Evolutionary conservation across 2,888 invertebrate genomes (phyloP).

Genomic region (Euzophera pinguis): DNA sequence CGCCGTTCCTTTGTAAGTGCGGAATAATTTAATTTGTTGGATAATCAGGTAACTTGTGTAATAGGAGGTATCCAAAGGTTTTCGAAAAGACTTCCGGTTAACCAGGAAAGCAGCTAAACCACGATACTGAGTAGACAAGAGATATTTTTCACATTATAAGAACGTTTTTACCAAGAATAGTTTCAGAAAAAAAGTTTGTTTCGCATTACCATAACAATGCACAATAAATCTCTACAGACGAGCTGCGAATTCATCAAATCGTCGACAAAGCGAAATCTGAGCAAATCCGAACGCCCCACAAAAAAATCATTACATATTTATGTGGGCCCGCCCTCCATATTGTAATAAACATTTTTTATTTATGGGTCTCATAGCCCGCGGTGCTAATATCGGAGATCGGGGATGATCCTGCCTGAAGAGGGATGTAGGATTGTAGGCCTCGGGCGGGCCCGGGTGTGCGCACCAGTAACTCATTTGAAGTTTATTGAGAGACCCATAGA

Average conservation of each 20-base stretch:
- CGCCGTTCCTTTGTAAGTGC: too few relatives aligned
- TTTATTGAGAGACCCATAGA: constrained; percentile 57
- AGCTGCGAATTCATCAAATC: constrained; percentile 13
- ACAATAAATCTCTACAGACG: constrained; percentile 10
- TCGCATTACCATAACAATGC: constrained; percentile 6
- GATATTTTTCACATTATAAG: too few relatives aligned
- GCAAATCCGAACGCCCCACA: constrained; percentile 20
- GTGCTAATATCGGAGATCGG: constrained; percentile 73
- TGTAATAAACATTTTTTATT: constrained; percentile 74
- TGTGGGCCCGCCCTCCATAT: constrained; percentile 46
- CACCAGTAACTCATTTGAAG: constrained; percentile 53
- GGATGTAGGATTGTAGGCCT: constrained; percentile 23
- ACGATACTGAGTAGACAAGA: too few relatives aligned
- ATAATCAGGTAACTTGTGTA: too few relatives aligned
- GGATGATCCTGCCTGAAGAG: constrained; percentile 59
- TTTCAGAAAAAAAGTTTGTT: background rate
- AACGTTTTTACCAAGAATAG: too few relatives aligned
- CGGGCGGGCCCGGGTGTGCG: constrained; percentile 47
- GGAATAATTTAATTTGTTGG: too few relatives aligned
- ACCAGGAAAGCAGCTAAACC: too few relatives aligned
- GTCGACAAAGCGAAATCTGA: constrained; percentile 15
- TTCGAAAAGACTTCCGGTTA: too few relatives aligned
- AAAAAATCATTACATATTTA: constrained; percentile 57
- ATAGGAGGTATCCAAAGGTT: too few relatives aligned
- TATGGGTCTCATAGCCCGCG: constrained; percentile 61